Base-by-base conservation (phyloP, 2,888 invertebrate species). In the Cantharis nigra region DNA sequence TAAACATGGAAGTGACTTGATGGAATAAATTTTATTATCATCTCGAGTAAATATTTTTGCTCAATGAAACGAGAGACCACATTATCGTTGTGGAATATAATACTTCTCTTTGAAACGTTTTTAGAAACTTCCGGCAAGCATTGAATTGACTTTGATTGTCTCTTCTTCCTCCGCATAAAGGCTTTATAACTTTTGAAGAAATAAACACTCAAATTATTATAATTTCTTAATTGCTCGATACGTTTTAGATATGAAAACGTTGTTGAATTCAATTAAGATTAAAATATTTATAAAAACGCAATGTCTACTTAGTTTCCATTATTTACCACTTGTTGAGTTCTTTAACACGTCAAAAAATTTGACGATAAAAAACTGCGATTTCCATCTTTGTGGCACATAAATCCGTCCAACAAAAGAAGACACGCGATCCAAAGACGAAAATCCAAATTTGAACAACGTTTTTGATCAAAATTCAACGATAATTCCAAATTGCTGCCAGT, bases 41-140 rank as follows among this genome's bases (percentile, higher is more conserved):
- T 67, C 65, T 67, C 49, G 26, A 67, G 65, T 67, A 67, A 67
- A 67, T 67, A 26, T 67, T 67, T 67, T 67, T 67, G 65, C 26
- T 67, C 65, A 23, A 67, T 67, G 65, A 67, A 67, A 67, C 26
- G 65, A 67, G 26, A 67, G 26, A 67, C 65, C 65, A 26, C 65
- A 67, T 67, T 67, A 67, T 67, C 65, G 23, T 67, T 26, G 26
- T 23, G 65, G 23, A 67, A 23, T 67, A 67, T 67, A 67, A 23
- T 67, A 67, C 23, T 23, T 67, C 65, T 67, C 23, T 67, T 26
- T 20, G 18, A 67, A 67, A 67, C 26, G 65, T 67, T 67, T 67
- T 67, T 67, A 67, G 65, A 67, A 67, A 67, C 26, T 67, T 67
- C 26, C 20, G 65, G 65, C 23, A 67, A 26, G 26, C 65, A 23